These are phyloP conservation scores for Metallyticus violacea DNA, from an alignment of 2,888 invertebrate species.

Conservation along the genomic window DNA sequence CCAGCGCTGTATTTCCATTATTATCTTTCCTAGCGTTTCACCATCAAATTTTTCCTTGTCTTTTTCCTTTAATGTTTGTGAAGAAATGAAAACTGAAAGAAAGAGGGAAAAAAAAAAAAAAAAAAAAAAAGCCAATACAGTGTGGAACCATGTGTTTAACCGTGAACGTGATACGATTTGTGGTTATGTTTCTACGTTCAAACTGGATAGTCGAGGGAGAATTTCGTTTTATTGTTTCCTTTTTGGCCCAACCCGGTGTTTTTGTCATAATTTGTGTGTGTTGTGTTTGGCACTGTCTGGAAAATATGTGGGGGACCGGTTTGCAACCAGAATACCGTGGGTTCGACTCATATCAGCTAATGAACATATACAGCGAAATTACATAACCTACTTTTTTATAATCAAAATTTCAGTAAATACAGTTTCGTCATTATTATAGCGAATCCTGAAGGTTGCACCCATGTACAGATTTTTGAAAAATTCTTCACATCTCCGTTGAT, in stretches of 20 bases:
- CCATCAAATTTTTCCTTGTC: constrained; percentile 11
- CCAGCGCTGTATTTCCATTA: constrained; percentile 10
- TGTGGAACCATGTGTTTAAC: constrained; percentile 21
- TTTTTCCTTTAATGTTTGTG: constrained; percentile 8
- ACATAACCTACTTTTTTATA: background rate
- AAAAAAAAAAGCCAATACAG: background rate
- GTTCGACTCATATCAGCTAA: too few relatives aligned
- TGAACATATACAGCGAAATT: background rate
- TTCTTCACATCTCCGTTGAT: too few relatives aligned
- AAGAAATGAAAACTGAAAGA: constrained; percentile 7
- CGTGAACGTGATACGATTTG: constrained; percentile 24
- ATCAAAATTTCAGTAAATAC: too few relatives aligned
- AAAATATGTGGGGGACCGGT: too few relatives aligned
- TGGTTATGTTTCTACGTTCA: constrained; percentile 12
- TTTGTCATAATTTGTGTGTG: background rate
- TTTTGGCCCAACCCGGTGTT: background rate
- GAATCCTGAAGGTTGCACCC: too few relatives aligned
- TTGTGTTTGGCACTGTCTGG: background rate
- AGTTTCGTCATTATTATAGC: too few relatives aligned
- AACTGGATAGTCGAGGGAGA: too few relatives aligned
- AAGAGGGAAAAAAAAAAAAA: background rate
- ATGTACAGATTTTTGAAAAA: too few relatives aligned
- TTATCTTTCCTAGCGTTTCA: constrained; percentile 12
- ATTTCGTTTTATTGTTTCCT: background rate
- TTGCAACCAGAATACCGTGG: background rate